A percentile compares a stretch with the other conserved stretches of the same genome.
Conservation (phyloP, 2,888 invertebrate genomes). For the Leistus spinibarbis region DNA sequence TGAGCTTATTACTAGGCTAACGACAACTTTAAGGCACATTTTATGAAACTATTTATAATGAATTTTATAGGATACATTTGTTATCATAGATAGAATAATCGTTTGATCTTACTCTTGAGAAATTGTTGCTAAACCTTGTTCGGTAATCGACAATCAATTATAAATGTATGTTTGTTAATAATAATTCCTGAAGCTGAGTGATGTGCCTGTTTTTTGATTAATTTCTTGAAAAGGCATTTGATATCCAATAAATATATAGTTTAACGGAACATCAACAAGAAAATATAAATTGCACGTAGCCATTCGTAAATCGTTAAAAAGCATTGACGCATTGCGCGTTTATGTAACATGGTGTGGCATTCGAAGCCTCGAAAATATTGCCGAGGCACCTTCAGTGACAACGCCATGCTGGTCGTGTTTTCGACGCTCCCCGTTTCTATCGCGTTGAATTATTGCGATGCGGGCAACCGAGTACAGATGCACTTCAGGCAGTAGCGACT, state of each 20-base stretch:
- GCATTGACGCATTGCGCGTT: slow-evolving; percentile 26
- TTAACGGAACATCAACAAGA: neutral
- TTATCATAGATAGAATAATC: too few species aligned
- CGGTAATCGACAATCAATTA: too few species aligned
- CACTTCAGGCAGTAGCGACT: neutral
- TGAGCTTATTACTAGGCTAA: too few species aligned
- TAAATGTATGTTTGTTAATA: too few species aligned
- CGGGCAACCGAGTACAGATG: slow-evolving; percentile 13
- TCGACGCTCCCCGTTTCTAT: slow-evolving; percentile 33
- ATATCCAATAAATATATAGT: neutral
- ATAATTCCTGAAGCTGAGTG: too few species aligned
- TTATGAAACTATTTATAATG: too few species aligned
- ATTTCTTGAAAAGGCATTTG: too few species aligned
- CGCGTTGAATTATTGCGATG: slow-evolving; percentile 29
- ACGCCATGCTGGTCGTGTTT: slow-evolving; percentile 24
- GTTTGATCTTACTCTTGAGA: too few species aligned
- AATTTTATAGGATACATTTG: too few species aligned
- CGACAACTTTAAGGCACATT: too few species aligned
- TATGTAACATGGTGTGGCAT: slow-evolving; percentile 34
- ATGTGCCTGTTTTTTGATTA: too few species aligned
- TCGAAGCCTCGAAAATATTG: slow-evolving; percentile 35
- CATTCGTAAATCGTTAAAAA: slow-evolving; percentile 26
- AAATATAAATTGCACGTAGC: slow-evolving; percentile 9
- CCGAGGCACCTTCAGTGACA: slow-evolving; percentile 33
- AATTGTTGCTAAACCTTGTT: too few species aligned